Conservation (phyloP, 2,888 invertebrate species). For the Fragum whitleyi region DNA sequence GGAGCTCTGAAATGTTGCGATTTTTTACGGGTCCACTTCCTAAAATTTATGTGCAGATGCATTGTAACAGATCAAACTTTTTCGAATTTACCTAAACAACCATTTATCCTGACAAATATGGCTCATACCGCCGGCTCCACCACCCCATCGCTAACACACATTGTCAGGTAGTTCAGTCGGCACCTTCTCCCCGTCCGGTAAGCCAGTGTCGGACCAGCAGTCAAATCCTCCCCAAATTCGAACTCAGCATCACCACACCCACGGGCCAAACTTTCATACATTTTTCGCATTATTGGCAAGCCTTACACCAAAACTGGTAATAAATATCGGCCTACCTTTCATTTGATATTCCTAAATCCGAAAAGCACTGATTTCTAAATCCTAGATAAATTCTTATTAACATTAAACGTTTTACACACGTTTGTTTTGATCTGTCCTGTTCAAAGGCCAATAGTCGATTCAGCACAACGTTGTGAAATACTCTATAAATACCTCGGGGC, state of each 20-base stretch:
- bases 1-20: too few species aligned
- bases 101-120: too few species aligned
- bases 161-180: too few species aligned
- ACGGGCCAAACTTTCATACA: background rate
- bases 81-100: too few species aligned
- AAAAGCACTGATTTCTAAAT: slow-evolving; percentile 8
- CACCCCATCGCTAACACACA: too few species aligned
- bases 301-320: background rate
- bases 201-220: too few species aligned
- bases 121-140: too few species aligned
- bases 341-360: slow-evolving; percentile 23
- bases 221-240: too few species aligned
- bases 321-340: slow-evolving; percentile 23
- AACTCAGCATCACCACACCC: background rate
- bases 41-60: too few species aligned
- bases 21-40: too few species aligned
- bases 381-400: background rate
- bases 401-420: slow-evolving; percentile 28
- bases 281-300: background rate
- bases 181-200: too few species aligned
- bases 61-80: too few species aligned
- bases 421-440: slow-evolving; percentile 28
- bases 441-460: slow-evolving; percentile 42
- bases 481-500: slow-evolving; percentile 27
- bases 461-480: slow-evolving; percentile 57